Evolutionary conservation across 2,797 vertebrate species (phyloP).

Genomic region (Silurus lanzhouensis): DNA sequence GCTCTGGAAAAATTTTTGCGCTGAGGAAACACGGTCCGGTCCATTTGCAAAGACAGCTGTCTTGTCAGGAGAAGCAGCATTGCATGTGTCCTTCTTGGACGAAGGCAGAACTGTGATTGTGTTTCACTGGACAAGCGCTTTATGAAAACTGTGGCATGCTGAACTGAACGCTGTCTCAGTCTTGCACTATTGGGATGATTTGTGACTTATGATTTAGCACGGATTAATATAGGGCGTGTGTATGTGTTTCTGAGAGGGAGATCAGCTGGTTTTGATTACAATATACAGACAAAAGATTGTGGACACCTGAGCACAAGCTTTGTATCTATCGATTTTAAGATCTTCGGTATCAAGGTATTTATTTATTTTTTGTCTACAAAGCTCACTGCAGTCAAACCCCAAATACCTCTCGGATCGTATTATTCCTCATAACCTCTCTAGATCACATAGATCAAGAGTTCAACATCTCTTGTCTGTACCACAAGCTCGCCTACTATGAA

Average conservation of each 20-base stretch:
- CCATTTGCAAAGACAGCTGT: conserved; percentile 19
- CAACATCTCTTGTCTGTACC: no score
- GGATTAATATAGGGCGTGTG: not conserved
- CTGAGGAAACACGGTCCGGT: not conserved
- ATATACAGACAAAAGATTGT: no score
- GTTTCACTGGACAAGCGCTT: not conserved
- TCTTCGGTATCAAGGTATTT: no score
- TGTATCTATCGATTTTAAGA: no score
- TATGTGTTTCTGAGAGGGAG: not conserved
- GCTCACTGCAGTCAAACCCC: no score
- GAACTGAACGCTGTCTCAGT: not conserved
- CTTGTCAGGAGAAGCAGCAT: not conserved
- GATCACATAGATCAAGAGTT: no score
- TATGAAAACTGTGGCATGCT: not conserved
- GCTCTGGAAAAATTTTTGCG: not conserved
- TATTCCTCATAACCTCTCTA: no score
- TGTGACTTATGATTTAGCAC: not conserved
- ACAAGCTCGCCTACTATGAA: no score
- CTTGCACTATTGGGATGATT: not conserved
- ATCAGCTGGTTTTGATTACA: not conserved
- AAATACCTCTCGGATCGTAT: no score
- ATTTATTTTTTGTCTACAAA: no score
- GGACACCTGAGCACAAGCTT: no score
- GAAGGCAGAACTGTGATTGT: not conserved
- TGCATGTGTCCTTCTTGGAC: conserved; percentile 22